A percentile compares a stretch with the other conserved stretches of the same genome.
phyloP scores from a whole-genome alignment of 2,797 vertebrate genomes.

The Bradypus variegatus region DNA sequence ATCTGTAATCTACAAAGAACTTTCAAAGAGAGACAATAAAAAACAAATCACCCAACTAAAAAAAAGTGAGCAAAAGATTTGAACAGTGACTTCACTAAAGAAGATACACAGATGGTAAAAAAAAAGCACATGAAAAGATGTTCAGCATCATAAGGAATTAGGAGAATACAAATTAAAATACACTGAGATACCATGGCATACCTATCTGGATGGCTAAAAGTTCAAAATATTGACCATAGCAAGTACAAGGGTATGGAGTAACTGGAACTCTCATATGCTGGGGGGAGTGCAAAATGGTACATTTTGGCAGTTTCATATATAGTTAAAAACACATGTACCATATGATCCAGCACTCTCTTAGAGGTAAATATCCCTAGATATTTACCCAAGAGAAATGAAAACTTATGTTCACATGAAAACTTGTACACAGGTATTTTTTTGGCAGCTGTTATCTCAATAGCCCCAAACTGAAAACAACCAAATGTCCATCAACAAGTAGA shows the following conservation, averaged over 20 bases:
- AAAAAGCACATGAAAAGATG: not conserved
- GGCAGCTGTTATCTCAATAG: not conserved
- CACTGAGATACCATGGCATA: not conserved
- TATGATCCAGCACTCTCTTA: not conserved
- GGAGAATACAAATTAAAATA: not conserved
- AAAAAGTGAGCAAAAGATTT: not conserved
- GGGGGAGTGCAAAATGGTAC: not conserved
- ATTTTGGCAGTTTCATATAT: not conserved
- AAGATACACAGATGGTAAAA: not conserved
- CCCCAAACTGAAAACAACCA: not conserved
- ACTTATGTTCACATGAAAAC: not conserved
- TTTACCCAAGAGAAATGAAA: not conserved
- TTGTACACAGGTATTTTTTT: not conserved
- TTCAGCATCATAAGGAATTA: not conserved
- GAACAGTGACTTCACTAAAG: not conserved
- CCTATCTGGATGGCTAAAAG: not conserved
- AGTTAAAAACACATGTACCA: not conserved
- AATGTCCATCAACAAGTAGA: not conserved
- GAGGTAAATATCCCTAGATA: not conserved
- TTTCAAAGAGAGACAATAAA: not conserved
- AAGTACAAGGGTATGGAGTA: not conserved
- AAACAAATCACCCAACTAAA: not conserved
- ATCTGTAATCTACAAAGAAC: not conserved
- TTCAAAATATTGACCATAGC: not conserved
- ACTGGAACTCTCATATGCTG: not conserved